These are phyloP conservation scores for Bucco capensis DNA, from an alignment of 2,113 vertebrate species.

Conservation along the genomic window DNA sequence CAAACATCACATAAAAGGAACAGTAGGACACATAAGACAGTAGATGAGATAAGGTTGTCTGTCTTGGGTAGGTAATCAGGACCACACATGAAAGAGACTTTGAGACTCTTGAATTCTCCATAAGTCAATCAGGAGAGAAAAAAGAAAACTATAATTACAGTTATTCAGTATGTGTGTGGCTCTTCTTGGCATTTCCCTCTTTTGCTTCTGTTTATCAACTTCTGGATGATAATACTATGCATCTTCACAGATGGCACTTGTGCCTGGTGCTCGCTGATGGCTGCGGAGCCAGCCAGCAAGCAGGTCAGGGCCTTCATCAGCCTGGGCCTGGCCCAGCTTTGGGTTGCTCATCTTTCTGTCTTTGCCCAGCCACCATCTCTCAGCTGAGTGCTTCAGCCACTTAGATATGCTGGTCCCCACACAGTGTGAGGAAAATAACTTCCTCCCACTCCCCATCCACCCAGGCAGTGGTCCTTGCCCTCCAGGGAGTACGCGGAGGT, in stretches of 20 bases:
- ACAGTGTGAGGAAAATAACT: background rate
- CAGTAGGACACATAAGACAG: background rate
- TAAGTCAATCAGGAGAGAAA: accelerated
- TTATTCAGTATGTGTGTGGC: background rate
- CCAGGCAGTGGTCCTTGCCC: background rate
- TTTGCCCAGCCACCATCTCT: too few species aligned
- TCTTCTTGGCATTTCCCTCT: background rate
- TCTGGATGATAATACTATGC: too few species aligned
- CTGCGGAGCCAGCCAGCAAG: background rate
- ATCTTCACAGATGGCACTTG: accelerated
- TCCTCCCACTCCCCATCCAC: accelerated
- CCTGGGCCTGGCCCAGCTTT: background rate
- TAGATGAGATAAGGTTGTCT: background rate
- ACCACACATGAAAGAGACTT: background rate
- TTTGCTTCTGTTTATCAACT: background rate
- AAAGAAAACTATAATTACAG: background rate
- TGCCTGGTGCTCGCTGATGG: background rate
- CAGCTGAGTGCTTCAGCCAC: background rate
- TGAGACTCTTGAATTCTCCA: background rate
- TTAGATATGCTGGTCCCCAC: background rate
- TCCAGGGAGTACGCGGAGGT: accelerated
- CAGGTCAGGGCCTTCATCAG: background rate
- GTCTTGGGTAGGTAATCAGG: background rate
- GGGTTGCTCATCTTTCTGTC: background rate
- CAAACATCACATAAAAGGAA: background rate